Evolutionary conservation across 2,888 invertebrate genomes (phyloP), one percentile per base, ranked within the genome.

Genomic region (Apamea sordens): DNA sequence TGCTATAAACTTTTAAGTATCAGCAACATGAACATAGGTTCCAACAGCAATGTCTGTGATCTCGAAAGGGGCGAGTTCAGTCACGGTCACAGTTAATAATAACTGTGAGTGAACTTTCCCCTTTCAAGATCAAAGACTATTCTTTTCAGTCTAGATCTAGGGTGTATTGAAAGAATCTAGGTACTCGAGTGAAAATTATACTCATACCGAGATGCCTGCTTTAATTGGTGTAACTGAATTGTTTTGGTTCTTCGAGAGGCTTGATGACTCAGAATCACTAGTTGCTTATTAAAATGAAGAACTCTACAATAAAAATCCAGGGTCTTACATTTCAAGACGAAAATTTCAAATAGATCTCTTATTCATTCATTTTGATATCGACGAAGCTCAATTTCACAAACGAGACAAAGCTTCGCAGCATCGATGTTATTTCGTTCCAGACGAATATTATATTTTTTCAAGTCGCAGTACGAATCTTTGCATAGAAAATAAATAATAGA

Each of bases 391-490:
- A 61, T 79, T 24, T 44, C 7, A 44, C 4, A 67, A 32, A 67
- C 10, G 8, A 36, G 36, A 59, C 28, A 70, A 61, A 56, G 24
- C 18, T 56, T 53, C 0, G 47, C 47, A 28, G 44, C 7, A 21
- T 50, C 32, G 28, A 67, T 67, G 24, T 50, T 15, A 24, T 75
- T 75, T 70, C 15, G 3, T 59, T 61, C 10, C 21, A 70, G 3
- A 67, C 44, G 56, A 80, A 80, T 80, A 65, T 32, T 80, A 61
- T n/a, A 68, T 53, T 47, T 75, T 63, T 1, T 72, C 36, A 21
- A 21, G 11, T 32, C 32, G 1, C 1, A 41, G 1, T 28, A 24
- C 10, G 24, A 50, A 44, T 79, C 3, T n/a, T 56, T 53, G 69
- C 56, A 47, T 32, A 75, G 3, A 44, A 50, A 50, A 64, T 59